These are phyloP conservation scores for Myxocyprinus asiaticus DNA, from an alignment of 2,113 vertebrate genomes.

Conservation along the genomic window DNA sequence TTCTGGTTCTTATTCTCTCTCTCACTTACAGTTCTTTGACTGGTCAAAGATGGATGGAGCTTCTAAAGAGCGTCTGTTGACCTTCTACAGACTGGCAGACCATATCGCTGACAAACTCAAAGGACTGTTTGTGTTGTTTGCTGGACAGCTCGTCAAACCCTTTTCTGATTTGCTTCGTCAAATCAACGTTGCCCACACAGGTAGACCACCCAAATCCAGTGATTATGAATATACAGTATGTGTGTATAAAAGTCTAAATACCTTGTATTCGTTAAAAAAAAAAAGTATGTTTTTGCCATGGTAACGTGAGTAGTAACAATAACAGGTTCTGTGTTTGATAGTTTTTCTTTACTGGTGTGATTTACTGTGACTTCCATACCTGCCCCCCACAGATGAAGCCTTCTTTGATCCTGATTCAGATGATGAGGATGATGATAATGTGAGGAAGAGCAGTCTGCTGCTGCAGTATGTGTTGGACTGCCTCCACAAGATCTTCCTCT, in stretches of 20 bases:
- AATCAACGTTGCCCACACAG: conserved; percentile 78
- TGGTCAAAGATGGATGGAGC: conserved; percentile 84
- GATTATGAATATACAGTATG: neutral
- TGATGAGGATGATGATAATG: conserved; percentile 34
- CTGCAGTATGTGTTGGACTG: conserved; percentile 82
- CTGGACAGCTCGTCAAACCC: conserved; percentile 89
- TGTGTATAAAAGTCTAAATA: neutral
- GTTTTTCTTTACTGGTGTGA: neutral
- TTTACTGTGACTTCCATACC: neutral
- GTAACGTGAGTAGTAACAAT: too few relatives aligned
- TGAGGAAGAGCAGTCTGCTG: conserved; percentile 81
- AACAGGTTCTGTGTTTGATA: too few relatives aligned
- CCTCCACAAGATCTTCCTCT: conserved; percentile 91
- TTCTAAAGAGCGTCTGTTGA: conserved; percentile 83
- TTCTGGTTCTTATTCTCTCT: neutral
- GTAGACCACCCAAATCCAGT: conserved; percentile 58
- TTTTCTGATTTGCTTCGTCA: conserved; percentile 83
- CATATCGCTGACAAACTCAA: conserved; percentile 85
- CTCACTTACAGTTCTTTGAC: conserved; percentile 83
- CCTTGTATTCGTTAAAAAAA: neutral
- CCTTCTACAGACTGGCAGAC: conserved; percentile 85
- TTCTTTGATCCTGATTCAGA: conserved; percentile 68
- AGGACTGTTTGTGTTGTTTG: conserved; percentile 91
- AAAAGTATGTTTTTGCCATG: too few relatives aligned
- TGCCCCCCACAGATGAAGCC: conserved; percentile 70